Base-by-base conservation (phyloP, 30 jellyfish, hydroid and myxozoan species). In the Phacellophora camtschatica region DNA sequence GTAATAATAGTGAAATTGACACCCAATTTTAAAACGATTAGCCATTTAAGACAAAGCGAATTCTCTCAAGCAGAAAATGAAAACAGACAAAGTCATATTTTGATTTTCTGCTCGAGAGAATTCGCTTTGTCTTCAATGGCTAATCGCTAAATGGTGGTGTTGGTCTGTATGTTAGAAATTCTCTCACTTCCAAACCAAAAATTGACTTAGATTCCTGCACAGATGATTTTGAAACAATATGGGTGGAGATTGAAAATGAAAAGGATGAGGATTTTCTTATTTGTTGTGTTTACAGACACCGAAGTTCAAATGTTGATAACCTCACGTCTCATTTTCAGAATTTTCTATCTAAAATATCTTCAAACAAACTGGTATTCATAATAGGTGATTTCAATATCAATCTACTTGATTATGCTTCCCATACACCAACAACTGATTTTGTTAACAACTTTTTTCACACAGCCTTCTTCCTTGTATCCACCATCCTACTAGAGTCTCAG, bases 141-240 rank as follows among this genome's bases (percentile, higher is more conserved):
- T n/a, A n/a, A n/a, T n/a, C 79, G 36, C 88, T 28, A 25, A 75
- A 75, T 57, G 88, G 65, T 46, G 79, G 79, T 53, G 88, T 75
- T 55, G 88, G 88, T 59, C 24, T 75, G 66, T 75, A 75, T 34
- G 56, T 53, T 57, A 75, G 28, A 75, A 30, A 54, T 10, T 53
- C 79, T 24, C 79, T 75, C 20, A 56, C 64, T 33, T 54, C 67
- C 7, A 75, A 54, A 9, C 78, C 88, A 53, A 75, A 79, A 34
- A 56, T 28, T 75, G 88, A 75, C 45, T 53, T 75, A 48, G 77
- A 73, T 59, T 3, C 51, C 7, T 41, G 49, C 53, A 66, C 68
- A 1, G 33, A 15, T 66, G 81, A 36, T 1, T 66, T 66, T 66
- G 81, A n/a, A n/a, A n/a, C n/a, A n/a, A n/a, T n/a, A n/a, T n/a